Conservation (phyloP, 2,888 invertebrate species). For the Mimachlamys varia region DNA sequence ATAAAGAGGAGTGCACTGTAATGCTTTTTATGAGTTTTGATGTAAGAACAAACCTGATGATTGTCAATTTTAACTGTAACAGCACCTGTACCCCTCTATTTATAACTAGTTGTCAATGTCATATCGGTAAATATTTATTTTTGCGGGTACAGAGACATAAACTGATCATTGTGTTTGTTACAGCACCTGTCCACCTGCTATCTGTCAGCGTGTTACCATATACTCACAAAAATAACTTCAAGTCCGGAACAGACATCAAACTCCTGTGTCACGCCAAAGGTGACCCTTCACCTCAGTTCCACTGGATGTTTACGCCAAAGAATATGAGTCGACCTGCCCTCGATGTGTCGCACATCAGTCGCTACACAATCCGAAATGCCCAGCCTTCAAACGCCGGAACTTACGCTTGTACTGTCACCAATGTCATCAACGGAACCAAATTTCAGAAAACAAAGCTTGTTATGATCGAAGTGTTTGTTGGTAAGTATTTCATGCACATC, state of each 20-base stretch:
- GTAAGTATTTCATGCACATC: background rate
- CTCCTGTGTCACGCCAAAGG: conserved; percentile 65
- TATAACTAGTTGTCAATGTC: too few relatives aligned
- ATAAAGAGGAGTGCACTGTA: too few relatives aligned
- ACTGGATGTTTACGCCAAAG: conserved; percentile 60
- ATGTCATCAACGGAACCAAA: conserved; percentile 54
- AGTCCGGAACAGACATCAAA: conserved; percentile 58
- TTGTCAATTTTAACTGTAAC: background rate
- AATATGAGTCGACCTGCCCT: conserved; percentile 48
- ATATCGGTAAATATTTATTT: too few relatives aligned
- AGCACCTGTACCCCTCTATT: conserved; percentile 52
- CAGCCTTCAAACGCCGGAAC: conserved; percentile 55
- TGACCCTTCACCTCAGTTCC: conserved; percentile 60
- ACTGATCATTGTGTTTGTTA: too few relatives aligned
- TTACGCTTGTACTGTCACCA: conserved; percentile 63
- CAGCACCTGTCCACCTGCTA: conserved; percentile 57
- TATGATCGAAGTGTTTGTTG: background rate
- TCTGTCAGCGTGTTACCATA: conserved; percentile 56
- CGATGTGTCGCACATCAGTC: conserved; percentile 46
- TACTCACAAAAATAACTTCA: conserved; percentile 47
- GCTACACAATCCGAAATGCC: conserved; percentile 46
- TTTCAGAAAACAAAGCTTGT: conserved; percentile 32
- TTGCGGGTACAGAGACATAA: too few relatives aligned
- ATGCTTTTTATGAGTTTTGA: too few relatives aligned
- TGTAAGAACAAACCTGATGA: too few relatives aligned